Base-by-base conservation (phyloP, 2,888 invertebrate genomes). In the Oscheius sp. region DNA sequence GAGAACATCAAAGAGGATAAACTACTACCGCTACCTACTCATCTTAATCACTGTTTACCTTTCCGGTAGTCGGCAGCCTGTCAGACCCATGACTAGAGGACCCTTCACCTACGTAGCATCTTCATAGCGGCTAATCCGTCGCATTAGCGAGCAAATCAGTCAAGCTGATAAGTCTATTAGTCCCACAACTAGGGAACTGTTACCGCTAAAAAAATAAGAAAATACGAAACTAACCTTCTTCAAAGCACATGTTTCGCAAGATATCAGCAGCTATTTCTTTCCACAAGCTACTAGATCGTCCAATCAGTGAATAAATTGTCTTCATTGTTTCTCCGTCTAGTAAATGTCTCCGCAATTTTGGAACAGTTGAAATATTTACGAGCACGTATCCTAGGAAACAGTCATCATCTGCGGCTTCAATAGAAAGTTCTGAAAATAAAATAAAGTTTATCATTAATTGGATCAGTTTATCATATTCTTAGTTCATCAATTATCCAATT, bases 211-310 rank as follows among this genome's bases (percentile, higher is more conserved):
- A 50, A 49, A 56, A 49, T 61, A 47, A 32, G 30, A 14, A 32
- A 50, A 9, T 50, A 33, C 9, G 24, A 32, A 5, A 41, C 77
- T 56, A 33, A 80, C 80, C 73, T 70, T 80, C 80, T 51, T 80
- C 80, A 47, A 80, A 80, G 26, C 74, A 68, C 71, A 78, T 61
- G 67, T 80, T 80, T 2, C 80, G 9, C 14, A 78, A 63, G 33
- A 77, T 65, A 50, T 80, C 78, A 17, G 78, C 78, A 5, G 72
- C 75, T 47, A 74, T 73, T 49, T 78, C 73, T 20, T 73, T 57
- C 14, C 45, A 33, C 17, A 20, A 59, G 22, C 49, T 54, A 2
- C 33, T 50, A n/a, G n/a, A n/a, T 54, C 57, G 54, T 17, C 9
- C 24, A 50, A 59, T 33, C 3, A 67, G 59, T 1, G 26, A 17